Conservation (phyloP, 1,140 invertebrate genomes). For the Drosophila hydei region DNA sequence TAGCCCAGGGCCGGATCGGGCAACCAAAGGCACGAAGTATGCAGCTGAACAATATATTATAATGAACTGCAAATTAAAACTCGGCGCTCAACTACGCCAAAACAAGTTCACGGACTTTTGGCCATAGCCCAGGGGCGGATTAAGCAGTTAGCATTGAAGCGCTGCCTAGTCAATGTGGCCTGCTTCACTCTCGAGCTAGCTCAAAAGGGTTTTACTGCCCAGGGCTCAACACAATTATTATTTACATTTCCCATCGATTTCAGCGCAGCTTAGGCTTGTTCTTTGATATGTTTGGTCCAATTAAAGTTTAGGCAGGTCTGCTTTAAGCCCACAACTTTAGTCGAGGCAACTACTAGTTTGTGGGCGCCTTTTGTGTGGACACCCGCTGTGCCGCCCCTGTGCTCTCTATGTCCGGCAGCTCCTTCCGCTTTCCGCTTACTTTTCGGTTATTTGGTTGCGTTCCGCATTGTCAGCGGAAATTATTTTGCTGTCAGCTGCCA, state of each 20-base stretch:
- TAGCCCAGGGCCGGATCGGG: not conserved
- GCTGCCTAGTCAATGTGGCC: not conserved
- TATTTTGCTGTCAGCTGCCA: slow-evolving; percentile 50
- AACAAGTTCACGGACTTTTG: too few species aligned
- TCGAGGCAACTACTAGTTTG: not conserved
- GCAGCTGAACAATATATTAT: too few species aligned
- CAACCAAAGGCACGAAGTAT: not conserved
- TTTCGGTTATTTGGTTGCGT: not conserved
- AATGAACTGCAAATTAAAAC: too few species aligned
- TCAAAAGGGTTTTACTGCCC: not conserved
- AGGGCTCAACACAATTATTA: too few species aligned
- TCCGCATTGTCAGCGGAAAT: slow-evolving; percentile 55
- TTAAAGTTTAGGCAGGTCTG: too few species aligned
- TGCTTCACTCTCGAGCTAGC: too few species aligned
- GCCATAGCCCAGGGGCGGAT: not conserved
- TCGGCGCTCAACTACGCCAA: too few species aligned
- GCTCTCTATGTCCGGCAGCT: not conserved
- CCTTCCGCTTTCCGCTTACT: slow-evolving; percentile 7
- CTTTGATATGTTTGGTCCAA: too few species aligned
- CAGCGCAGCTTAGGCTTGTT: too few species aligned
- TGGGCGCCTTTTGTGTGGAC: not conserved
- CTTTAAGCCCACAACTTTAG: too few species aligned
- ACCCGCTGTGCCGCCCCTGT: not conserved
- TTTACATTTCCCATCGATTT: too few species aligned
- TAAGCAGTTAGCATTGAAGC: too few species aligned